Base-by-base conservation (phyloP, 2,888 invertebrate species). In the Brachypterus glaber region DNA sequence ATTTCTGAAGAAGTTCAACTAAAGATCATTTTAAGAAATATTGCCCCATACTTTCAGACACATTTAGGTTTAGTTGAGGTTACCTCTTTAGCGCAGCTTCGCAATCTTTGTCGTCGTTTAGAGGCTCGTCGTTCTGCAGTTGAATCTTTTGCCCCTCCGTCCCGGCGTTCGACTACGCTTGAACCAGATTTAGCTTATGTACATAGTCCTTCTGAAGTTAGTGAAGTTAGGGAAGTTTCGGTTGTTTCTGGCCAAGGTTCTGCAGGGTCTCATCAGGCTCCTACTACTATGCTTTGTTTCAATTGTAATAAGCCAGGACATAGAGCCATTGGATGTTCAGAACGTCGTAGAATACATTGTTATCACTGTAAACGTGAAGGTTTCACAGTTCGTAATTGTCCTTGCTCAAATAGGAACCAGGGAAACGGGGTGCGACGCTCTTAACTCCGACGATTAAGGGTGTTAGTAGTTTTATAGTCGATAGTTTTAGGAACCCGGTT, bases 1-100 rank as follows among this genome's bases (percentile, higher is more conserved):
- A n/a, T 44, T 25, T 35, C 38, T 7, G 40, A 41, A 24, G 35
- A 37, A 24, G 25, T 25, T 3, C 39, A 43, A 17, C 30, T 43
- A 14, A 35, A 38, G n/a, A 38, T 43, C 15, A 12, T 43, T 7
- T 21, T 21, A 9, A 5, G 21, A 7, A 21, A 21, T 21, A 21
- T 21, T 21, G 21, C 21, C 9, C 21, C 21, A 21, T 21, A 21
- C 9, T 21, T 21, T 21, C 21, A 21, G 21, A 7, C 21, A 21
- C 21, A 21, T 17, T 17, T 41, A 14, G 30, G 37, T 36, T 17
- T 11, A 36, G 4, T 15, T 18, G 3, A 13, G 18, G 14, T 15
- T 36, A 12, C 17, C 18, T 9, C 36, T 3, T 26, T 37, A 12
- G 3, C 37, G 4, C 21, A 21, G 21, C 21, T 21, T 21, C 21